Conservation (phyloP, 2,113 vertebrate genomes). For the Cinclus cinclus region DNA sequence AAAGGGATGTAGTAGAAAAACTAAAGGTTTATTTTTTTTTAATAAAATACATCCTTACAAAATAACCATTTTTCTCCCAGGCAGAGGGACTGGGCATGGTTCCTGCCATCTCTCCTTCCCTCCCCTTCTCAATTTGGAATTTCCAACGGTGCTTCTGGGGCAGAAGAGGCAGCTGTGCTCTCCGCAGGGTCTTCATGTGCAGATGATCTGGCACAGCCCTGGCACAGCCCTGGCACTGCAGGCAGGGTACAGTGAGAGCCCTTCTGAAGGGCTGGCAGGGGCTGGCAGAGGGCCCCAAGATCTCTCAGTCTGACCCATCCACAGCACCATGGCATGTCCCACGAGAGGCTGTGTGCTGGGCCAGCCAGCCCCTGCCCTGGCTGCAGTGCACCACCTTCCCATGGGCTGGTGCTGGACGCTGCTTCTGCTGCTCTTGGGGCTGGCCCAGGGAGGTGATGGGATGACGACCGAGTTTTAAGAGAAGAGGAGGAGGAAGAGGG, state of each 20-base stretch:
- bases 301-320: background rate
- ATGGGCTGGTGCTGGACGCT: accelerated
- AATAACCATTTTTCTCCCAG: background rate
- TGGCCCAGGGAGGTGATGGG: background rate
- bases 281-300: background rate
- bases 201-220: accelerated
- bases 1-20: constrained; percentile 55
- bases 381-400: background rate
- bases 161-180: background rate
- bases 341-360: background rate
- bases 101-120: background rate
- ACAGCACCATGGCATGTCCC: background rate
- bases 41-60: constrained; percentile 58
- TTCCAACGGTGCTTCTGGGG: background rate
- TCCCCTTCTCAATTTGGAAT: background rate
- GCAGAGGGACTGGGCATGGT: background rate
- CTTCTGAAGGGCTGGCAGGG: background rate
- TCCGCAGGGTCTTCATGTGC: background rate
- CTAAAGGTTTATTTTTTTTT: constrained; percentile 53
- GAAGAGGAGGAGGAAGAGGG: background rate
- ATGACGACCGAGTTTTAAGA: accelerated
- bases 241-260: background rate
- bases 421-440: background rate
- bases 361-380: background rate
- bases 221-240: accelerated